A percentile compares a stretch with the other conserved stretches of the same genome.
Evolutionary conservation across 1,140 invertebrate species (phyloP).

Genomic region (Gerris buenoi): DNA sequence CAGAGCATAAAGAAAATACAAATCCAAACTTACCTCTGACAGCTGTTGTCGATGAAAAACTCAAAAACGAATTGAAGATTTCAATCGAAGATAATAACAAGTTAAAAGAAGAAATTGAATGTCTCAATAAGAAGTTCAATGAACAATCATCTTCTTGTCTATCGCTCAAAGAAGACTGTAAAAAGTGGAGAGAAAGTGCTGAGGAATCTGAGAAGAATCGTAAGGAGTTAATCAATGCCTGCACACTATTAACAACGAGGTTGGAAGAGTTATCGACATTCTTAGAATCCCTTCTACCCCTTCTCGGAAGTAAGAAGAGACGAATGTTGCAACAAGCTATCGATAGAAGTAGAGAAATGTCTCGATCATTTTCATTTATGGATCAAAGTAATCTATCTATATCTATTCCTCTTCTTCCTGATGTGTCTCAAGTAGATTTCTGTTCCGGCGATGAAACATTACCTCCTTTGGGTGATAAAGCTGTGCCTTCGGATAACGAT

Average conservation of each 20-base stretch:
- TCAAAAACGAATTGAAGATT: not conserved
- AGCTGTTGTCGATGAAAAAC: not conserved
- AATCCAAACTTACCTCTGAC: not conserved
- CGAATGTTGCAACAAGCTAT: conserved; percentile 36
- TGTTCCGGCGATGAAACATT: conserved; percentile 7
- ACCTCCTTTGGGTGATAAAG: not conserved
- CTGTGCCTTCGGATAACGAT: not conserved
- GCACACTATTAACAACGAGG: conserved; percentile 41
- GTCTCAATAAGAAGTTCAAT: not conserved
- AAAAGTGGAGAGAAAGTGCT: conserved; percentile 28
- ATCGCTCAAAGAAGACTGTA: conserved; percentile 21
- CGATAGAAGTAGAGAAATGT: conserved; percentile 39
- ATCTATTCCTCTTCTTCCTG: conserved; percentile 20
- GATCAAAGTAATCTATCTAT: conserved; percentile 7
- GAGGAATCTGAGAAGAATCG: conserved; percentile 34
- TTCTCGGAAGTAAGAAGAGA: conserved; percentile 33
- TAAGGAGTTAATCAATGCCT: conserved; percentile 45
- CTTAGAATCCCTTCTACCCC: conserved; percentile 43
- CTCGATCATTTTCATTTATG: conserved; percentile 22
- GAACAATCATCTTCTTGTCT: not conserved
- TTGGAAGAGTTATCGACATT: conserved; percentile 54
- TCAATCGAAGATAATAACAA: conserved; percentile 23
- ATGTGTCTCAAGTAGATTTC: conserved; percentile 25
- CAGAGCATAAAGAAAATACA: not conserved
- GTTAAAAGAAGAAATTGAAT: conserved; percentile 1